phyloP scores from a whole-genome alignment of 2,888 invertebrate species.

The Dryococelus australis region DNA sequence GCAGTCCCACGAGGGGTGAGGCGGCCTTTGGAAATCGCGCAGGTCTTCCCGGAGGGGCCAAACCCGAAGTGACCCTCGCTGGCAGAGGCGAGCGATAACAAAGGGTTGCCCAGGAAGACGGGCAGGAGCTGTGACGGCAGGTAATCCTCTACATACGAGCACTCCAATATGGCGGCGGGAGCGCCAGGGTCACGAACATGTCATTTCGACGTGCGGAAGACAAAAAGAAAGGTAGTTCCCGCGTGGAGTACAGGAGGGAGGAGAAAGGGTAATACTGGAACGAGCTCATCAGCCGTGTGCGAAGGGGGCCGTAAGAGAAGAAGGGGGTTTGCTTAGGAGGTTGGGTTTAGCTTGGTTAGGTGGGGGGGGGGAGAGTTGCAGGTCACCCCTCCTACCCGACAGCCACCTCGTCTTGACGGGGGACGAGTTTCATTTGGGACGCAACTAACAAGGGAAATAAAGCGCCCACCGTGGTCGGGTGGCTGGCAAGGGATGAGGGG shows the following conservation, averaged over 20 bases:
- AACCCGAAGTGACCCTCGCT: too few relatives aligned
- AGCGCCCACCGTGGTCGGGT: not conserved
- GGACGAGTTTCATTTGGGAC: conserved; percentile 3
- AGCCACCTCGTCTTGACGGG: not conserved
- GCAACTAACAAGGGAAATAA: conserved; percentile 16
- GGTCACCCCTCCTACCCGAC: not conserved
- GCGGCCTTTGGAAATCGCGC: too few relatives aligned
- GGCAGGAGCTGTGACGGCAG: not conserved
- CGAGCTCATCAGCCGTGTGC: not conserved
- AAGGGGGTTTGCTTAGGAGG: too few relatives aligned
- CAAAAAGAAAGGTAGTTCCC: not conserved
- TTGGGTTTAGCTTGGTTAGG: too few relatives aligned
- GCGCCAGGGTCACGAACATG: not conserved
- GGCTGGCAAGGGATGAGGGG: too few relatives aligned
- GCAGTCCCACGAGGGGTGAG: too few relatives aligned
- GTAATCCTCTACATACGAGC: not conserved
- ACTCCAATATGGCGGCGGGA: too few relatives aligned
- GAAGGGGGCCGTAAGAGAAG: not conserved
- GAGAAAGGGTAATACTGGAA: not conserved
- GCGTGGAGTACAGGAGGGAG: not conserved
- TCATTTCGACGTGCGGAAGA: not conserved
- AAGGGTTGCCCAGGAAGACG: not conserved
- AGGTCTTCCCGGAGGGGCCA: too few relatives aligned
- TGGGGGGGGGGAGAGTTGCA: not conserved
- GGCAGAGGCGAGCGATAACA: too few relatives aligned